Evolutionary conservation across 2,113 vertebrate species (phyloP), one percentile per base, ranked within the genome.

Genomic region (Murina feae): DNA sequence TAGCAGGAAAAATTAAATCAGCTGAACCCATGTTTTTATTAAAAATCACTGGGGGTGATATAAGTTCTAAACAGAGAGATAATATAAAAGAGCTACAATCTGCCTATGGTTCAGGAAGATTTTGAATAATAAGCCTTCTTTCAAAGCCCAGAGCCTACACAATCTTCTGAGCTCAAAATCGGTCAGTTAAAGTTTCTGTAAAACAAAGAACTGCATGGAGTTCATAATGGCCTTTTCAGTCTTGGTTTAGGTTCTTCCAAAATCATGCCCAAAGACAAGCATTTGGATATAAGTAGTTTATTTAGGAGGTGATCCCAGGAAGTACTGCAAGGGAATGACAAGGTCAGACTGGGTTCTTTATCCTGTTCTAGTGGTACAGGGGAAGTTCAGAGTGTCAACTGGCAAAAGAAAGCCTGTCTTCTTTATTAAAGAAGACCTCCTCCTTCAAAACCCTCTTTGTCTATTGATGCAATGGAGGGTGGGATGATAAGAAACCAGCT

Each of bases 241-340:
- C 44, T 94, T 94, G 20, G 23, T 80, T 89, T 78, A 42, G 2
- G 25, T 37, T 97, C 1, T 76, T 37, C 12, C n/a, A 49, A 88
- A 79, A 94, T 25, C n/a, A 83, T 20, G 58, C 6, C 7, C 51
- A 82, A 69, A 51, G 8, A 80, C 9, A 86, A 63, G 18, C 32
- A 49, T 89, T 85, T 91, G 55, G 25, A 69, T 85, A 0, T 58
- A 80, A 4, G 30, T 65, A 81, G 60, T 85, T 90, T 72, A 83
- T 87, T 74, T 90, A 16, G 58, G 39, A 88, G 32, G 12, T 86
- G 16, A 90, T 90, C 35, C 47, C 83, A 96, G 76, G 21, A 96
- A 87, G 5, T 88, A 93, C 5, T 82, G 10, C 32, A 89, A 89
- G 25, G 49, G 14, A 60, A 39, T 82, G 16, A 28, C 18, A 78